These are phyloP conservation scores for Hemitrygon akajei DNA, from an alignment of 2,797 vertebrate genomes.

Conservation along the genomic window DNA sequence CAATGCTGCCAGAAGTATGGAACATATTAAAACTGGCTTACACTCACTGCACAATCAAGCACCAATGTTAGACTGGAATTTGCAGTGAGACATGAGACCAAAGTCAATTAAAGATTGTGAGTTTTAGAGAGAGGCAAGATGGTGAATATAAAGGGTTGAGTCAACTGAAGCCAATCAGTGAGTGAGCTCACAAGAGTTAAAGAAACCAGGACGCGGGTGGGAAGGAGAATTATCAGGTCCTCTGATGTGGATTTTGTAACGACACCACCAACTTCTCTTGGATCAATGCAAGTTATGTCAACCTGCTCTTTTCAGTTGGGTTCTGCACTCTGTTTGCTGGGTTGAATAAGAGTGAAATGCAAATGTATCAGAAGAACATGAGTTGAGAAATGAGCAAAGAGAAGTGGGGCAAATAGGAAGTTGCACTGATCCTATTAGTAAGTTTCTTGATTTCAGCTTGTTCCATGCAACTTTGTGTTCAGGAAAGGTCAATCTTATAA, in stretches of 20 bases:
- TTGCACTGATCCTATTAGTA: not conserved
- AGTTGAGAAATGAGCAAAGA: not conserved
- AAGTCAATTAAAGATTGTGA: not conserved
- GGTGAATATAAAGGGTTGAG: too few relatives aligned
- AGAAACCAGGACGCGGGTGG: too few relatives aligned
- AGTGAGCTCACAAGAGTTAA: not conserved
- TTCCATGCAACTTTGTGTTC: not conserved
- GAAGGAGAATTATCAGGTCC: not conserved
- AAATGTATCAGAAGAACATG: too few relatives aligned
- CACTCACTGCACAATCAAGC: too few relatives aligned
- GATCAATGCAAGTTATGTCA: not conserved
- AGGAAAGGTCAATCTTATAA: not conserved
- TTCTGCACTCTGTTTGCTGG: not conserved
- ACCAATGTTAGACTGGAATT: too few relatives aligned
- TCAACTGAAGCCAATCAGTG: not conserved
- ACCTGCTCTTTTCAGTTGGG: too few relatives aligned
- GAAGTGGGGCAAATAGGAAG: not conserved
- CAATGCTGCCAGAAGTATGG: not conserved
- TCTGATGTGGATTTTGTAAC: not conserved
- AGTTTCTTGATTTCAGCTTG: not conserved
- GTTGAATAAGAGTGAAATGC: not conserved
- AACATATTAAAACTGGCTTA: too few relatives aligned
- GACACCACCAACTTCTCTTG: not conserved
- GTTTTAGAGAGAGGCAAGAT: not conserved
- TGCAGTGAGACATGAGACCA: too few relatives aligned